These are phyloP conservation scores for Eclectus roratus DNA, from an alignment of 2,113 vertebrate genomes.

Conservation along the genomic window DNA sequence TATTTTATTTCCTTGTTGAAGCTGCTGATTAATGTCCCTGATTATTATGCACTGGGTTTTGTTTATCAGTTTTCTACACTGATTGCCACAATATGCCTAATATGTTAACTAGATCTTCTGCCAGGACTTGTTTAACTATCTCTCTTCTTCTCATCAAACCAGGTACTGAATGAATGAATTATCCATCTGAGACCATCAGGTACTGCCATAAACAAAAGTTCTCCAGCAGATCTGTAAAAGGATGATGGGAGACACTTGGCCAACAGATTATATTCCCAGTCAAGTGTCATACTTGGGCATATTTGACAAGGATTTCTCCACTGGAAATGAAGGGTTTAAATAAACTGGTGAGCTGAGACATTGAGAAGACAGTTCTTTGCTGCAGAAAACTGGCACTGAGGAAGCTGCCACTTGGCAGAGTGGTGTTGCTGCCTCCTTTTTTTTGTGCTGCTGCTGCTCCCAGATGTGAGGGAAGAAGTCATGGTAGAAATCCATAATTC, in stretches of 20 bases:
- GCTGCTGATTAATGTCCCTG: neutral
- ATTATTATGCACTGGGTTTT: neutral
- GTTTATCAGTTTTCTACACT: neutral
- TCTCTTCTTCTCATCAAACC: neutral
- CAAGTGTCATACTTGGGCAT: neutral
- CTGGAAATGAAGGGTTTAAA: neutral
- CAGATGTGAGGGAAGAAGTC: neutral
- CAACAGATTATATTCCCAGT: neutral
- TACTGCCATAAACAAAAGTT: neutral
- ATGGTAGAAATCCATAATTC: neutral
- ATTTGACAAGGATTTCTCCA: neutral
- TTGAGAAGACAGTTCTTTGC: neutral
- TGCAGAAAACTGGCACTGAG: neutral
- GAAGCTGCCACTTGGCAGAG: neutral
- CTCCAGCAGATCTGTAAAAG: neutral
- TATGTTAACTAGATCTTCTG: neutral
- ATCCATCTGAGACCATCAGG: neutral
- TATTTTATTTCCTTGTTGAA: neutral
- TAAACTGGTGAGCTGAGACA: neutral
- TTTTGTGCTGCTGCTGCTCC: conserved; percentile 9
- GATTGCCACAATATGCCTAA: neutral
- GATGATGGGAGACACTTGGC: neutral
- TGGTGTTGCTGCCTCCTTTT: neutral
- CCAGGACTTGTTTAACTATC: neutral
- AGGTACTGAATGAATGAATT: neutral